A percentile compares a stretch with the other conserved stretches of the same genome.
phyloP scores from a whole-genome alignment of 1,140 invertebrate species.

The Drosophila erecta region DNA sequence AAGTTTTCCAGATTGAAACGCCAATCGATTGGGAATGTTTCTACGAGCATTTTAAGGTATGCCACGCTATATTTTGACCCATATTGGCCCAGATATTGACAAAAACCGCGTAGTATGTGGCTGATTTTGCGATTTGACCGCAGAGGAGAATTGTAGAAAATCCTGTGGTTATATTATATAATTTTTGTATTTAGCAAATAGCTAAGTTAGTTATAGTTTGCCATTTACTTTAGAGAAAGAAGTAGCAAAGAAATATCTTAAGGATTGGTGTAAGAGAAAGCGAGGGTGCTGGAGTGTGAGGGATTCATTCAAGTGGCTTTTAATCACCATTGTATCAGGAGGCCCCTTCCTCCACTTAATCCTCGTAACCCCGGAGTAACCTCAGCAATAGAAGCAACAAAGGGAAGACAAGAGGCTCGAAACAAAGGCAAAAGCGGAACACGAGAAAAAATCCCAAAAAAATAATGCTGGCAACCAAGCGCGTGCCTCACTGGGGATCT shows the following conservation, averaged over 20 bases:
- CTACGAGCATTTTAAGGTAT: neutral
- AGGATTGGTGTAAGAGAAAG: neutral
- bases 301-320: conserved; percentile 65
- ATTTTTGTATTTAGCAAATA: too few relatives aligned
- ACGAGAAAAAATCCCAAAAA: conserved; percentile 21
- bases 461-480: conserved; percentile 35
- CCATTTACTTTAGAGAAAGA: too few relatives aligned
- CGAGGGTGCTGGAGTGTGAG: conserved; percentile 7
- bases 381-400: conserved; percentile 10
- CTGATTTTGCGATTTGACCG: too few relatives aligned
- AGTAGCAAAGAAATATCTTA: too few relatives aligned
- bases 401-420: conserved; percentile 28
- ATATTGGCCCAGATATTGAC: too few relatives aligned
- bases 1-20: neutral
- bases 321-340: conserved; percentile 57
- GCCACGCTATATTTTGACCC: neutral
- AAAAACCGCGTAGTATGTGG: neutral
- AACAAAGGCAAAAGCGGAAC: conserved; percentile 63
- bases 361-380: conserved; percentile 4
- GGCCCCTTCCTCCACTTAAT: neutral
- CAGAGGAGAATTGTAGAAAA: too few relatives aligned
- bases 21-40: neutral
- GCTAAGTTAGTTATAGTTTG: too few relatives aligned
- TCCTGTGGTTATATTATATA: too few relatives aligned
- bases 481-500: conserved; percentile 52